Evolutionary conservation across 1,140 invertebrate species (phyloP), one percentile per base, ranked within the genome.

Genomic region (Drosophila equinoxialis): DNA sequence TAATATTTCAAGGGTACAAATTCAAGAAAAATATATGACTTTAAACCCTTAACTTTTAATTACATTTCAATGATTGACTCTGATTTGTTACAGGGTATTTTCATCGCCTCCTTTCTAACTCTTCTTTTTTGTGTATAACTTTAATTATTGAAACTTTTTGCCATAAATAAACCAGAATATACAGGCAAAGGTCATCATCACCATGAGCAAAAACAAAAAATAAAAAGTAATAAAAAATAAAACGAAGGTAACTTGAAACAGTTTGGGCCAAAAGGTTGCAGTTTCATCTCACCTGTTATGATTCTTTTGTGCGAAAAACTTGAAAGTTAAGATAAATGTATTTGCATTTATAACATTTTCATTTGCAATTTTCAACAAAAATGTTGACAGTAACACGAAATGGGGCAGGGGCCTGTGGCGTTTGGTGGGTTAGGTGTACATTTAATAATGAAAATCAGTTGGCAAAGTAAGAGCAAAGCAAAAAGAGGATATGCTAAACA

Each of bases 291-390:
- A 51, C 45, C 45, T 51, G 45, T 51, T 51, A 51, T 23, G 45
- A 51, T 51, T 51, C 45, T 51, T 58, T 58, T 58, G 33, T 58
- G 54, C 45, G 45, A 51, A 20, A 10, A 51, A 33, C 54, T 57
- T 57, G 55, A 58, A 37, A 58, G 26, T 37, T 58, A 33, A 58
- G 55, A 58, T 37, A 58, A 58, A 58, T 58, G 55, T 58, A 58
- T 58, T 58, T 58, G 30, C 55, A 58, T 58, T 58, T 58, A 35
- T 17, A 58, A 58, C 55, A 58, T 33, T 58, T 58, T 58, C 55
- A 58, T 58, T 58, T 58, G 55, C 55, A 14, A 51, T 51, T 51
- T 51, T 51, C 45, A 20, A 23, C 45, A 51, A 51, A 30, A 51
- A 51, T 23, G 45, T 23, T 51, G 45, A 51, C 45, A 51, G 45